These are phyloP conservation scores for Orientallactaga sibirica DNA, from an alignment of 2,797 vertebrate genomes.

Conservation along the genomic window DNA sequence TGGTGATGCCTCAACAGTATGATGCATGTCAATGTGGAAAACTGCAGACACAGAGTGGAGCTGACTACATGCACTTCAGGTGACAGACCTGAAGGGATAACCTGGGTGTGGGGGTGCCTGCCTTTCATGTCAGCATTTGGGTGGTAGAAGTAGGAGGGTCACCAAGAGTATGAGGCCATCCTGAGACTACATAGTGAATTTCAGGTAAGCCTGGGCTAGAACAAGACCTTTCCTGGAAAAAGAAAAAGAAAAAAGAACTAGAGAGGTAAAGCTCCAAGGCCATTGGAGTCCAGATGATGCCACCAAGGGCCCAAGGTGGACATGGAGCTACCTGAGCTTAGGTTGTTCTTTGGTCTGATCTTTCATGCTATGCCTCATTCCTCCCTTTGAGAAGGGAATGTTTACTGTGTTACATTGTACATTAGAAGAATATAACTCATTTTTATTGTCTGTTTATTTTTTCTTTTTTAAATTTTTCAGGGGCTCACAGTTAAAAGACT, in stretches of 20 bases:
- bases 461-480: neutral
- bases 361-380: neutral
- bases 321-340: neutral
- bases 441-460: neutral
- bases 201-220: no score
- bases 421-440: neutral
- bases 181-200: no score
- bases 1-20: neutral
- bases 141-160: no score
- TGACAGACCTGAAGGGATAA: neutral
- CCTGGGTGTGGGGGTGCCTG: no score
- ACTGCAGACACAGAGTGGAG: neutral
- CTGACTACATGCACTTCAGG: neutral
- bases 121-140: no score
- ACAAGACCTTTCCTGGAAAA: no score
- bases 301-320: neutral
- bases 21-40: neutral
- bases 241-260: no score
- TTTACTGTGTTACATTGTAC: neutral
- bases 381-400: neutral
- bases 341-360: neutral
- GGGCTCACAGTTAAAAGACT: neutral
- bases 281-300: neutral
- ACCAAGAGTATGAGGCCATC: no score
- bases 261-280: neutral